A percentile compares a stretch with the other conserved stretches of the same genome.
Evolutionary conservation across 1,140 invertebrate species (phyloP).

Genomic region (Ips nitidus): DNA sequence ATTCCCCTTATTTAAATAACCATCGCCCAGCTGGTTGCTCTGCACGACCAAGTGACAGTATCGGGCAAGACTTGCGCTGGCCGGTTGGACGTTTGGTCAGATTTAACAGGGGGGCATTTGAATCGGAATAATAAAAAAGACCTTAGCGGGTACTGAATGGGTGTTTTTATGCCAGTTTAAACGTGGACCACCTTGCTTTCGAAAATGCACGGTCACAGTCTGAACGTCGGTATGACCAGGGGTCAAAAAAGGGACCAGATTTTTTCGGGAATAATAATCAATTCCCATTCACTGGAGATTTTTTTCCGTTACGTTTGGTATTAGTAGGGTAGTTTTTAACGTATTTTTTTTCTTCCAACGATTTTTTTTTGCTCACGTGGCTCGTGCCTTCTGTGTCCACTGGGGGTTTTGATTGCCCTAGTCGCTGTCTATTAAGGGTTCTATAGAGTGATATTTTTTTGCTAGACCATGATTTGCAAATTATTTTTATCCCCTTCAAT

Average conservation of each 20-base stretch:
- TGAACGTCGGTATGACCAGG: conserved; percentile 34
- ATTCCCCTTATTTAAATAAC: conserved; percentile 37
- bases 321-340: conserved; percentile 35
- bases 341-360: conserved; percentile 36
- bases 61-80: conserved; percentile 4
- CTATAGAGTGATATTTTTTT: no score
- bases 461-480: no score
- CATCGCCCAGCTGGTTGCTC: conserved; percentile 18
- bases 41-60: conserved; percentile 5
- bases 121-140: conserved; percentile 38
- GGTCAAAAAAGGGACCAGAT: conserved; percentile 39
- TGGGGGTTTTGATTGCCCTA: no score
- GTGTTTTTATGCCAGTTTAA: conserved; percentile 36
- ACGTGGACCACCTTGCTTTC: conserved; percentile 34
- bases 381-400: conserved; percentile 23
- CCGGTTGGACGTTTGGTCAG: conserved; percentile 25
- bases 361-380: conserved; percentile 28
- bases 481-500: no score
- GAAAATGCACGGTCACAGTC: conserved; percentile 31
- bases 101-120: conserved; percentile 30
- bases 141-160: conserved; percentile 28
- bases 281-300: conserved; percentile 28
- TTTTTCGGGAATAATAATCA: conserved; percentile 37
- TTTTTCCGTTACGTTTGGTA: conserved; percentile 40
- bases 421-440: no score